Conservation (phyloP, 2,797 vertebrate species). For the Enteromius trimaculatus region DNA sequence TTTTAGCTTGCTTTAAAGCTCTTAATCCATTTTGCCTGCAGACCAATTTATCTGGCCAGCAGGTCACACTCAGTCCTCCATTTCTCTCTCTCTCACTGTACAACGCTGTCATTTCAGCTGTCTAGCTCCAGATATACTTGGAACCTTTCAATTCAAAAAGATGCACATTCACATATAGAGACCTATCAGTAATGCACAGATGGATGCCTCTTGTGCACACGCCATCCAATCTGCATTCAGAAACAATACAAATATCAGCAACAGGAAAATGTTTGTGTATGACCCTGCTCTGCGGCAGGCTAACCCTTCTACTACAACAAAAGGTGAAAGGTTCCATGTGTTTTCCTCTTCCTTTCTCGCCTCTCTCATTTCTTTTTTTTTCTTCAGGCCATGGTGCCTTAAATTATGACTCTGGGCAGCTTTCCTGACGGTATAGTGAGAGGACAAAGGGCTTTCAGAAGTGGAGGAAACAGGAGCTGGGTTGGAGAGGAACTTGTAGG, state of each 20-base stretch:
- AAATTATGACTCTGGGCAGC: conserved; percentile 60
- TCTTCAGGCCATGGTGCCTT: conserved; percentile 60
- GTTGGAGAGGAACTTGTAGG: conserved; percentile 65
- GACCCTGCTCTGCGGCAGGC: conserved; percentile 16
- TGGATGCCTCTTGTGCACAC: not conserved
- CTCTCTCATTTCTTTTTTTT: conserved; percentile 57
- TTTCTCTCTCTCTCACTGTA: conserved; percentile 62
- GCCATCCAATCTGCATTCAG: conserved; percentile 5
- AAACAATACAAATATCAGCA: conserved; percentile 45
- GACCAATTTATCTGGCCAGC: conserved; percentile 78
- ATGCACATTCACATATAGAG: conserved; percentile 1
- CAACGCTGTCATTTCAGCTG: conserved; percentile 70
- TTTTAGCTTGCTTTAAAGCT: conserved; percentile 70
- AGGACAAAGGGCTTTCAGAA: conserved; percentile 60
- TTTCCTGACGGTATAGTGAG: conserved; percentile 52
- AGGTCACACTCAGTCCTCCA: conserved; percentile 66
- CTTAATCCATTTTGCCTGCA: conserved; percentile 77
- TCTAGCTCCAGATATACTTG: conserved; percentile 68
- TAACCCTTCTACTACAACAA: conserved; percentile 44
- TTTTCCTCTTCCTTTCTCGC: conserved; percentile 65
- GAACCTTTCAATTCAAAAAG: conserved; percentile 70
- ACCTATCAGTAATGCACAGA: conserved; percentile 19
- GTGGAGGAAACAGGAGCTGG: conserved; percentile 70
- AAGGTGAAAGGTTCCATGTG: conserved; percentile 76
- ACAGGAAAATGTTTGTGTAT: conserved; percentile 27